phyloP scores from a whole-genome alignment of 2,113 vertebrate species.

The Callipepla californica region DNA sequence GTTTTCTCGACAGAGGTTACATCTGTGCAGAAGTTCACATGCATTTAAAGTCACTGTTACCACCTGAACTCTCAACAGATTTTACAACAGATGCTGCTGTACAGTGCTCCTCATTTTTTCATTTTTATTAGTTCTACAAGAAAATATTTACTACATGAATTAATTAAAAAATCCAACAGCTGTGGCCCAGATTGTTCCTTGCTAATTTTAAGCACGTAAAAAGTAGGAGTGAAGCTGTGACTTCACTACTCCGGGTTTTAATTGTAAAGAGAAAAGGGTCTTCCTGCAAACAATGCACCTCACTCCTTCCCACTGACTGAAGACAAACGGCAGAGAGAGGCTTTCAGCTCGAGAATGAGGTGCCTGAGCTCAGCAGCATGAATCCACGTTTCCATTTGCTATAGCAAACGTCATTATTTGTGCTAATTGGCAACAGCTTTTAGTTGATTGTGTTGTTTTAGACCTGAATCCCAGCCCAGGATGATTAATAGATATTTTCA shows the following conservation, averaged over 20 bases:
- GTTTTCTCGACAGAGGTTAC: not conserved
- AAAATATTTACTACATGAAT: slow-evolving; percentile 41
- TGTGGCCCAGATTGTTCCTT: not conserved
- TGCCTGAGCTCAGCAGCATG: not conserved
- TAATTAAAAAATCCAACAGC: slow-evolving; percentile 56
- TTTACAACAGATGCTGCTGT: slow-evolving; percentile 30
- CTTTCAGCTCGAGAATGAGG: not conserved
- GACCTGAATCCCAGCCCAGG: not conserved
- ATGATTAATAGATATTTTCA: not conserved
- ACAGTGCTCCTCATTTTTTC: not conserved
- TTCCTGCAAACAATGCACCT: not conserved
- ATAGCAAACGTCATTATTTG: not conserved
- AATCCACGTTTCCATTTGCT: not conserved
- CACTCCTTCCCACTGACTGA: not conserved
- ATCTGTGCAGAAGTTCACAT: not conserved
- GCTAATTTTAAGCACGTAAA: not conserved
- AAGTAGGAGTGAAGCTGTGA: not conserved
- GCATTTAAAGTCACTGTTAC: not conserved
- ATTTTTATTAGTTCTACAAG: not conserved
- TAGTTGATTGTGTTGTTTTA: not conserved
- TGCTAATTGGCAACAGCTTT: not conserved
- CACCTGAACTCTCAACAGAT: not conserved
- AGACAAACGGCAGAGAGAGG: not conserved
- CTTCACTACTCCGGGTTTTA: not conserved
- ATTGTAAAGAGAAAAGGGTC: not conserved